Evolutionary conservation across 2,888 invertebrate genomes (phyloP).

Genomic region (Leucoma salicis): DNA sequence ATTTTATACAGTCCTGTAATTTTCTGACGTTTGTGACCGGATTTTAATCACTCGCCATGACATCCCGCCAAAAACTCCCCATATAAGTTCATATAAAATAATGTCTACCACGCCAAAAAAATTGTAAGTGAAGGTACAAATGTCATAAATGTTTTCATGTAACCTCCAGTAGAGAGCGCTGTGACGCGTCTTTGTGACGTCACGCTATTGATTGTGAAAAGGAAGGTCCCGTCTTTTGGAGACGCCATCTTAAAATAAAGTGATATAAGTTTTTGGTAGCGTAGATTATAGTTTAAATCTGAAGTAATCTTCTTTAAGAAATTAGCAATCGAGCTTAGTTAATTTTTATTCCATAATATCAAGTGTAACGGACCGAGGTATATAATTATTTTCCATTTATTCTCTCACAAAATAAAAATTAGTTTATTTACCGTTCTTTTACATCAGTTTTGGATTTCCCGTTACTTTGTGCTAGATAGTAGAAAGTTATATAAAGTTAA

Average conservation of each 20-base stretch:
- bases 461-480: conserved; percentile 54
- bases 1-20: too few relatives aligned
- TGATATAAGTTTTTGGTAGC: conserved; percentile 84
- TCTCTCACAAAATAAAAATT: conserved; percentile 54
- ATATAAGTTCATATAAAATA: too few relatives aligned
- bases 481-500: conserved; percentile 28
- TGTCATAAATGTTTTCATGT: not conserved
- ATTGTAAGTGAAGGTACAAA: not conserved
- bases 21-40: too few relatives aligned
- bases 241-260: conserved; percentile 82
- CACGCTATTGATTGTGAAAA: conserved; percentile 75
- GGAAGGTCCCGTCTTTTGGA: conserved; percentile 76
- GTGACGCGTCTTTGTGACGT: conserved; percentile 78
- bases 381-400: conserved; percentile 75
- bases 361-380: conserved; percentile 92
- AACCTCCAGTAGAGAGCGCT: conserved; percentile 56
- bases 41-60: too few relatives aligned
- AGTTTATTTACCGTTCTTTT: conserved; percentile 75
- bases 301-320: conserved; percentile 74
- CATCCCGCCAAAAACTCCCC: too few relatives aligned
- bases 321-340: conserved; percentile 66
- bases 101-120: too few relatives aligned
- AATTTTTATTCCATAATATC: conserved; percentile 76
- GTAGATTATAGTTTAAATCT: conserved; percentile 77
- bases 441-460: conserved; percentile 61